phyloP scores from a whole-genome alignment of 2,797 vertebrate genomes.

The Synaphobranchus kaupii region DNA sequence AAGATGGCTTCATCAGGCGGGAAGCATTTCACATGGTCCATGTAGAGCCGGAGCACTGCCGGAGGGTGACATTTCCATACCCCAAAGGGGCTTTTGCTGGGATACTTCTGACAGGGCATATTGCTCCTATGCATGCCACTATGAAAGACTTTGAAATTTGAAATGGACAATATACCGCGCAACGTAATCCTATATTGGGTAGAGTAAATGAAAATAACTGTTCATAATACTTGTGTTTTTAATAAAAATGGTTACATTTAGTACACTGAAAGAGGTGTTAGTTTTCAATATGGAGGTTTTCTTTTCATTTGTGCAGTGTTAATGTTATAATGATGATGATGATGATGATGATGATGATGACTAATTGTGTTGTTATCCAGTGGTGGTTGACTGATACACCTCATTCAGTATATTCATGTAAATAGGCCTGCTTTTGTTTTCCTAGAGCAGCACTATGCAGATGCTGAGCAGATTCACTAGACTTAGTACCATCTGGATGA shows the following conservation, averaged over 20 bases:
- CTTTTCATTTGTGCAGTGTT: too few relatives aligned
- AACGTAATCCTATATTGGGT: background rate
- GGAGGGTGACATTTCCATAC: conserved; percentile 9
- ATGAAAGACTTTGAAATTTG: background rate
- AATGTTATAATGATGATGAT: too few relatives aligned
- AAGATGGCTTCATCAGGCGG: conserved; percentile 24
- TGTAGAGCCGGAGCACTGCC: background rate
- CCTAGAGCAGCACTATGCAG: background rate
- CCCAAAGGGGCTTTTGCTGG: background rate
- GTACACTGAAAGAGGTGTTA: too few relatives aligned
- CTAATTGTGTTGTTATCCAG: too few relatives aligned
- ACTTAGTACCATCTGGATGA: background rate
- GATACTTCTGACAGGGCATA: background rate
- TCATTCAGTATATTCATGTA: background rate
- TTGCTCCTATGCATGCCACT: background rate
- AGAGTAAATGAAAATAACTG: background rate
- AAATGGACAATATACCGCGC: background rate
- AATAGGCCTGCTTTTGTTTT: background rate
- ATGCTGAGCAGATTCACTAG: background rate
- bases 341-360: too few relatives aligned
- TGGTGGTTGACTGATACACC: background rate
- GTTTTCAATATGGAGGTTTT: too few relatives aligned
- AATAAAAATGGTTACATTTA: too few relatives aligned
- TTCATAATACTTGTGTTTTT: too few relatives aligned
- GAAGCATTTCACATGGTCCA: conserved; percentile 16